phyloP scores from a whole-genome alignment of 2,888 invertebrate genomes.

The Melitaea athalia region DNA sequence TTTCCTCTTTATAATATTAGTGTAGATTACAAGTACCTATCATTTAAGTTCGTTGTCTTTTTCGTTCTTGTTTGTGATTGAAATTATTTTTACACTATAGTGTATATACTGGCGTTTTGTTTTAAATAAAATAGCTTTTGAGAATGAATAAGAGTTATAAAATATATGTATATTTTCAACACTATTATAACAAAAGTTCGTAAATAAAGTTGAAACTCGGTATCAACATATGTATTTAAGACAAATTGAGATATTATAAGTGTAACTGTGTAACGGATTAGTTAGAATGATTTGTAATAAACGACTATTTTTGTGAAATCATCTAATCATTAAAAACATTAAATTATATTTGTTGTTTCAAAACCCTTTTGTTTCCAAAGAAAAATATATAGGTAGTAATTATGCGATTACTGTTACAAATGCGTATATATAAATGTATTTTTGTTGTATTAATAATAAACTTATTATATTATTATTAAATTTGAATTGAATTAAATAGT shows the following conservation, averaged over 20 bases:
- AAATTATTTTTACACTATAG: no score
- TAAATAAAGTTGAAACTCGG: background rate
- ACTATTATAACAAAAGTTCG: background rate
- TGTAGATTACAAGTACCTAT: no score
- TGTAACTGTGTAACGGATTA: constrained; percentile 22
- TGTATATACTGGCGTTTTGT: no score
- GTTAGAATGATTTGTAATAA: constrained; percentile 39
- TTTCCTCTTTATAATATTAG: no score
- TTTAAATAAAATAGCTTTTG: background rate
- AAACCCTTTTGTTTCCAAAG: background rate
- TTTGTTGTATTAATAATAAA: no score
- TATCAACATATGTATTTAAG: background rate
- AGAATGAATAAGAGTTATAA: background rate
- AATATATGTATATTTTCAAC: background rate
- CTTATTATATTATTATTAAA: no score
- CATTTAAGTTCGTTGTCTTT: no score
- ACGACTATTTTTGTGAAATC: constrained; percentile 64
- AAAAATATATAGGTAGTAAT: no score
- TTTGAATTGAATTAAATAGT: no score
- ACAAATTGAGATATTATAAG: constrained; percentile 29
- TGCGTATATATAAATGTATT: background rate
- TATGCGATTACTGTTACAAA: no score
- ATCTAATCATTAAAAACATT: constrained; percentile 73
- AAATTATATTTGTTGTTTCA: constrained; percentile 53
- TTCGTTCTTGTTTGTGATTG: no score